Evolutionary conservation across 53 echinoderm and acorn worm species (phyloP).

Genomic region (Paelopatides confundens): DNA sequence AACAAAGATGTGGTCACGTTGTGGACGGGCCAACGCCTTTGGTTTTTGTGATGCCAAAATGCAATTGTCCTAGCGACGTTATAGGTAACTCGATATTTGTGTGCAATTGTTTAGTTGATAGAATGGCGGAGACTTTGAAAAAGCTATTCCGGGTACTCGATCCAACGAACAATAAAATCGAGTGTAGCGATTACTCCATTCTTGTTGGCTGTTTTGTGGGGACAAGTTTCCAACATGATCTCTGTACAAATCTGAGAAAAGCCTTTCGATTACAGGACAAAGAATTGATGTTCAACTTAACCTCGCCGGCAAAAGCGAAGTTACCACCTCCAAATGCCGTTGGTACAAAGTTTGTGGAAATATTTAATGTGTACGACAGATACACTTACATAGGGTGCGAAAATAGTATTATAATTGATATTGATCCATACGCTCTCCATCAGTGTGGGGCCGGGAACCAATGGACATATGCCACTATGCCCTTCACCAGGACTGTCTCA

Average conservation of each 20-base stretch:
- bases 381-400: constrained; percentile 35
- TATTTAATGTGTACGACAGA: background rate
- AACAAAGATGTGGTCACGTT: constrained; percentile 5
- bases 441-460: constrained; percentile 21
- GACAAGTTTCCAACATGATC: constrained; percentile 19
- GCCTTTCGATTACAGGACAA: constrained; percentile 1
- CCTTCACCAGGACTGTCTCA: constrained; percentile 27
- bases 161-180: background rate
- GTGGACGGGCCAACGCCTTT: constrained; percentile 16
- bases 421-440: constrained; percentile 25
- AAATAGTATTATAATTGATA: background rate
- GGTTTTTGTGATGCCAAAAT: constrained; percentile 9
- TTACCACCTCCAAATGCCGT: background rate
- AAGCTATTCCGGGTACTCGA: constrained; percentile 3
- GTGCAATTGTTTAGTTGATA: background rate
- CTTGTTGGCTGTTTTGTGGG: constrained; percentile 16
- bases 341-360: background rate
- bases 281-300: constrained; percentile 11
- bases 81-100: background rate
- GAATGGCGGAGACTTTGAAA: background rate
- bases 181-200: background rate
- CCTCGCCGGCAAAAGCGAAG: background rate
- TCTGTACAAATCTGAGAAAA: background rate
- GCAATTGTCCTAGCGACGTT: background rate
- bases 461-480: constrained; percentile 28